phyloP scores from a whole-genome alignment of 1,140 invertebrate genomes.

The Pseudomyrmex cubaensis region DNA sequence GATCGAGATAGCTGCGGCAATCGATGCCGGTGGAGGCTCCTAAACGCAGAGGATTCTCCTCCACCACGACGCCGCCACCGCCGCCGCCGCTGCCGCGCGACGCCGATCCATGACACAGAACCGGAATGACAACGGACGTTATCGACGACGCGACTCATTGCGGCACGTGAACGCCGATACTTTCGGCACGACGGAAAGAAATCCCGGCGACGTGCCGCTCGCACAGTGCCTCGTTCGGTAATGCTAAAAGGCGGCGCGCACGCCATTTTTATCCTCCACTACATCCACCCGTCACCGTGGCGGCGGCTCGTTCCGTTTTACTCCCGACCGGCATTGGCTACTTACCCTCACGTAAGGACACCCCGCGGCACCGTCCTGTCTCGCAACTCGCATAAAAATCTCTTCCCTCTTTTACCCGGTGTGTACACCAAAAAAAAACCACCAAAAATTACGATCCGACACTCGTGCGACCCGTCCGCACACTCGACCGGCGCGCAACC shows the following conservation, averaged over 20 bases:
- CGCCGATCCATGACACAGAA: not conserved
- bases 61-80: not conserved
- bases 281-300: conserved; percentile 70
- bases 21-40: conserved; percentile 33
- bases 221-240: too few relatives aligned
- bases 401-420: conserved; percentile 57
- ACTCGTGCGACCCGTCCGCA: conserved; percentile 69
- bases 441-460: conserved; percentile 72
- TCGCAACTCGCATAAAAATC: conserved; percentile 78
- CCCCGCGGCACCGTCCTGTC: conserved; percentile 72
- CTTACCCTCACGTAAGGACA: conserved; percentile 78
- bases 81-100: not conserved
- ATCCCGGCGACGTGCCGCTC: too few relatives aligned
- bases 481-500: conserved; percentile 83
- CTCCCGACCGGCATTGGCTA: conserved; percentile 48
- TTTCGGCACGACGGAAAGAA: not conserved
- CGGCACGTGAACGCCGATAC: not conserved
- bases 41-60: not conserved
- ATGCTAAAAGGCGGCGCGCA: conserved; percentile 63
- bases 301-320: conserved; percentile 16
- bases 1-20: conserved; percentile 3
- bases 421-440: conserved; percentile 68
- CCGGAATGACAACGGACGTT: not conserved
- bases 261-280: conserved; percentile 81
- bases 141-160: conserved; percentile 1